Evolutionary conservation across 2,888 invertebrate species (phyloP), one percentile per base, ranked within the genome.

Genomic region (Gymnosoma rotundatum): DNA sequence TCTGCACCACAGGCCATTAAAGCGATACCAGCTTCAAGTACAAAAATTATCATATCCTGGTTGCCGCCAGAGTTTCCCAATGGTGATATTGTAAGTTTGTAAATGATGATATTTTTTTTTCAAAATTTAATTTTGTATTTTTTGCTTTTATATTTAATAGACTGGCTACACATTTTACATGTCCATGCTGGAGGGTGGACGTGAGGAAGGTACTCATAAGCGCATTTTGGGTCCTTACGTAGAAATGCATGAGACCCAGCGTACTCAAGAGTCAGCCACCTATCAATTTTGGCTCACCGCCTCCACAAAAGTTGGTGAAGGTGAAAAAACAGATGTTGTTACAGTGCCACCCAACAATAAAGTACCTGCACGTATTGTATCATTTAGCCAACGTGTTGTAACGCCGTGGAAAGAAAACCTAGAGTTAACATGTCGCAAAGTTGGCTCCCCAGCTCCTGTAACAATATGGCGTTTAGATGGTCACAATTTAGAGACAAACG

Each of bases 1-100:
- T 97, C 97, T 75, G 95, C 97, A 56, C 98, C 98, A 56, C 96
- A 96, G 50, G 96, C 96, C 88, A 97, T 98, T 87, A 98, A 98
- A 93, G 97, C 98, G 4, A 95, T 97, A 74, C 95, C 97, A 72
- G 96, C 96, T 86, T 96, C 97, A 50, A 94, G 95, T 54, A 96
- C 96, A 90, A 96, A 97, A 92, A 96, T 97, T 87, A 94, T 97
- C 78, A 95, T 97, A 52, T 97, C 98, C 20, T 98, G 98, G 98
- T 93, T 97, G 86, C 97, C 97, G 18, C 98, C 98, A 0, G 93
- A 95, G 21, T 94, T 95, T 86, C 96, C 95, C 60, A 98, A 98
- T 90, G 98, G 98, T 21, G 94, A 96, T 75, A 93, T 97, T 25
- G 95, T 95, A 90, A 90, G 90, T 90, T 45, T 20, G 1, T 38